phyloP scores from a whole-genome alignment of 2,888 invertebrate species.

The Lasioglossum vierecki region DNA sequence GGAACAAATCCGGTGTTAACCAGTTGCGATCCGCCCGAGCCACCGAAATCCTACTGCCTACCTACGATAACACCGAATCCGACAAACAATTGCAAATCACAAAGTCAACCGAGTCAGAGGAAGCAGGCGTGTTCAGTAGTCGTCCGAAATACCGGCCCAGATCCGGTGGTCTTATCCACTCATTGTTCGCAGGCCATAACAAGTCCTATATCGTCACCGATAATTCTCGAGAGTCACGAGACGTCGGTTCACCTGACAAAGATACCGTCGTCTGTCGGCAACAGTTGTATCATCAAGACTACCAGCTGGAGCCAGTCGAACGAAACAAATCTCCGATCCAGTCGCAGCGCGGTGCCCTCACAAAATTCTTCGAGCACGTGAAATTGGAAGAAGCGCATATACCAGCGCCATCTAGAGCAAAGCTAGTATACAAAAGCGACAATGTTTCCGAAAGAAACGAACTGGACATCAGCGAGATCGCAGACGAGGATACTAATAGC shows the following conservation, averaged over 20 bases:
- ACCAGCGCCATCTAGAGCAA: constrained; percentile 83
- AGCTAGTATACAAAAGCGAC: constrained; percentile 73
- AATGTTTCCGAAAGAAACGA: constrained; percentile 54
- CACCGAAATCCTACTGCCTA: constrained; percentile 63
- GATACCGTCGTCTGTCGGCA: constrained; percentile 57
- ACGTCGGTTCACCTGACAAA: constrained; percentile 60
- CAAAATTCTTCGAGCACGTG: constrained; percentile 80
- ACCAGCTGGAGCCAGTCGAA: constrained; percentile 63
- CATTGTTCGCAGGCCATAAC: constrained; percentile 80
- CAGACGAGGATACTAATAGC: constrained; percentile 41
- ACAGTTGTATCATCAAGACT: constrained; percentile 60
- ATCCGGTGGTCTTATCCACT: constrained; percentile 74
- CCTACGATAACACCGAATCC: constrained; percentile 60
- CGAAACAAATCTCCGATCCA: constrained; percentile 65
- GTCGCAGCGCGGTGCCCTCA: constrained; percentile 65
- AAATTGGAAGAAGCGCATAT: constrained; percentile 84
- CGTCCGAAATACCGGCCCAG: constrained; percentile 58
- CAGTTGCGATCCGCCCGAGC: constrained; percentile 58
- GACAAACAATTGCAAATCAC: constrained; percentile 57
- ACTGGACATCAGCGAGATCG: constrained; percentile 39
- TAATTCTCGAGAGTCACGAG: constrained; percentile 69
- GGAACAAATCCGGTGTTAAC: constrained; percentile 60
- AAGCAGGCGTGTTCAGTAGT: constrained; percentile 53
- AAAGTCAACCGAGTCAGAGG: constrained; percentile 59
- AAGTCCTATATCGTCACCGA: constrained; percentile 79